Evolutionary conservation across 2,888 invertebrate genomes (phyloP).

Genomic region (Reticulitermes lucifugus): DNA sequence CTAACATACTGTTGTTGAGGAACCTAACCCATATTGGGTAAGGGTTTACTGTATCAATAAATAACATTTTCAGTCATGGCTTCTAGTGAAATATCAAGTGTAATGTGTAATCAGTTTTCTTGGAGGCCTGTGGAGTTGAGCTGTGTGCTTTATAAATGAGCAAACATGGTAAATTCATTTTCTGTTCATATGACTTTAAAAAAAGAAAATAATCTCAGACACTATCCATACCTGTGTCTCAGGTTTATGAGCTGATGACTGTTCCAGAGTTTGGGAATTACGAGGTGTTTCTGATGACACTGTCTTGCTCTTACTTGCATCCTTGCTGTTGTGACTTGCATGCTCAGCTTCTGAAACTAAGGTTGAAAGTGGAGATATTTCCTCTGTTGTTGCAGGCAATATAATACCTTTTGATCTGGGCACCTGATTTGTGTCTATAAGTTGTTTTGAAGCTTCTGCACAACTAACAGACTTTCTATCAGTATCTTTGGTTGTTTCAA

Average conservation of each 20-base stretch:
- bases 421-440: not conserved
- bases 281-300: not conserved
- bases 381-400: not conserved
- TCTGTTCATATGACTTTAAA: too few relatives aligned
- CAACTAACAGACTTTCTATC: not conserved
- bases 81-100: too few relatives aligned
- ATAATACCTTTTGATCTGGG: not conserved
- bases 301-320: not conserved
- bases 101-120: not conserved
- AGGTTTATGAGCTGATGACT: not conserved
- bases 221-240: slow-evolving; percentile 14
- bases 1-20: too few relatives aligned
- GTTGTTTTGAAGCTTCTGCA: not conserved
- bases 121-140: too few relatives aligned
- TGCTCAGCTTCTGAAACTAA: slow-evolving; percentile 1
- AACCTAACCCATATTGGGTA: too few relatives aligned
- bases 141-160: too few relatives aligned
- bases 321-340: not conserved
- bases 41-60: too few relatives aligned
- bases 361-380: slow-evolving; percentile 6
- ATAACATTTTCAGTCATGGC: too few relatives aligned
- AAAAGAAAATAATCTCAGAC: too few relatives aligned
- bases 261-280: not conserved
- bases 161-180: too few relatives aligned
- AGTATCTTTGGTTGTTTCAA: not conserved